Evolutionary conservation across 2,888 invertebrate genomes (phyloP), one percentile per base, ranked within the genome.

Genomic region (Stramonita haemastoma): DNA sequence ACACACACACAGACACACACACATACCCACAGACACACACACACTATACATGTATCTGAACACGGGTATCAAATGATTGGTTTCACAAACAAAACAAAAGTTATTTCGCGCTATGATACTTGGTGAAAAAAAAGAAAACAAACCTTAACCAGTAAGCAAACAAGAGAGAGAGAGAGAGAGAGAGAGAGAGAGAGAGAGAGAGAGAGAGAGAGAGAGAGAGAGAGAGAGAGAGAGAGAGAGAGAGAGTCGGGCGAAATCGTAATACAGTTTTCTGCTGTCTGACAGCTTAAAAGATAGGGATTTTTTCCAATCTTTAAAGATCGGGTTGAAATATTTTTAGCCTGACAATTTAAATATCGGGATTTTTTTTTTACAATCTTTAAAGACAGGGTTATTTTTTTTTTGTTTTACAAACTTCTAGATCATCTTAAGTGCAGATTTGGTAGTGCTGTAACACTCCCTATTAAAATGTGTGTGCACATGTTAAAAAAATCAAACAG

Each of bases 221-320:
- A 36, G 73, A 70, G 34, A 70, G 32, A 87, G 36, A 36, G 36
- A 26, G 86, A 86, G 56, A 84, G 81, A 70, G 87, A 8, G 86
- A 70, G 85, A 90, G 56, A 79, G 34, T 8, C 26, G 17, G 0
- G 32, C 29, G 57, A 13, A 13, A 70, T 15, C 6, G 17, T 5
- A 77, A 79, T 22, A 13, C 13, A 57, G 34, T 17, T 2, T 90
- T 2, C 17, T 15, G 60, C 19, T 15, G 19, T 46, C 46, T 46
- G 19, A 19, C 19, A 19, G 19, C 13, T 46, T 2, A 46, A 2
- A 5, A 46, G 46, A 46, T 46, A 8, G 4, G 46, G 8, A 46
- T 46, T 46, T 46, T 46, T 2, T 46, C 2, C 46, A 46, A 46
- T 46, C 46, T 46, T 46, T 46, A 46, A 46, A 46, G 46, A 46